A percentile compares a stretch with the other conserved stretches of the same genome.
Conservation (phyloP, 2,888 invertebrate species). For the Xylota segnis region DNA sequence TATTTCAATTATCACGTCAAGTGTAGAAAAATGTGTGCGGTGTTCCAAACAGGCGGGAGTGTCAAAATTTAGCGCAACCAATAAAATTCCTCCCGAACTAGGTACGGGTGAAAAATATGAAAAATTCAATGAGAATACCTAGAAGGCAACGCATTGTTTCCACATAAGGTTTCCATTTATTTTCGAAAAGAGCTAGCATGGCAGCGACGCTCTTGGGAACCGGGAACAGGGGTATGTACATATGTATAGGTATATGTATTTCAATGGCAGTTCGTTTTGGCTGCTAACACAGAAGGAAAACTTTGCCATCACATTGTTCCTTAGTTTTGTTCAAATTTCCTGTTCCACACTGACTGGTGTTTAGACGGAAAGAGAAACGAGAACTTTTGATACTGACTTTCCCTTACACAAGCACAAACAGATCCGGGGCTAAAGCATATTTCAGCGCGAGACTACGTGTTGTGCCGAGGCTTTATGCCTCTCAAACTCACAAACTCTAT, state of each 20-base stretch:
- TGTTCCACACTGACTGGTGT: constrained; percentile 47
- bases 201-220: not conserved
- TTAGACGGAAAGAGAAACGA: constrained; percentile 17
- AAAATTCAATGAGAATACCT: constrained; percentile 15
- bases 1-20: constrained; percentile 43
- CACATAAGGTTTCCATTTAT: constrained; percentile 39
- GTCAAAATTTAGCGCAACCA: constrained; percentile 44
- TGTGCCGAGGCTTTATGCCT: constrained; percentile 50
- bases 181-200: constrained; percentile 18
- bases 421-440: constrained; percentile 37
- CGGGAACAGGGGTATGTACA: constrained; percentile 3
- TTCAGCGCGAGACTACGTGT: constrained; percentile 58
- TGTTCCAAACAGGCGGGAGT: constrained; percentile 19
- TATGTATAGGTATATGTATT: no score
- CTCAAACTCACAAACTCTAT: constrained; percentile 54
- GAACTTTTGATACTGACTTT: constrained; percentile 36
- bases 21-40: not conserved
- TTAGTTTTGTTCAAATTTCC: constrained; percentile 70
- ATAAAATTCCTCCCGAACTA: constrained; percentile 27
- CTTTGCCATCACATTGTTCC: constrained; percentile 56
- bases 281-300: constrained; percentile 31
- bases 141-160: constrained; percentile 43
- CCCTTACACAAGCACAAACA: constrained; percentile 8
- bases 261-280: constrained; percentile 24
- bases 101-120: not conserved